Evolutionary conservation across 2,113 vertebrate species (phyloP).

Genomic region (Spheniscus mendiculus): DNA sequence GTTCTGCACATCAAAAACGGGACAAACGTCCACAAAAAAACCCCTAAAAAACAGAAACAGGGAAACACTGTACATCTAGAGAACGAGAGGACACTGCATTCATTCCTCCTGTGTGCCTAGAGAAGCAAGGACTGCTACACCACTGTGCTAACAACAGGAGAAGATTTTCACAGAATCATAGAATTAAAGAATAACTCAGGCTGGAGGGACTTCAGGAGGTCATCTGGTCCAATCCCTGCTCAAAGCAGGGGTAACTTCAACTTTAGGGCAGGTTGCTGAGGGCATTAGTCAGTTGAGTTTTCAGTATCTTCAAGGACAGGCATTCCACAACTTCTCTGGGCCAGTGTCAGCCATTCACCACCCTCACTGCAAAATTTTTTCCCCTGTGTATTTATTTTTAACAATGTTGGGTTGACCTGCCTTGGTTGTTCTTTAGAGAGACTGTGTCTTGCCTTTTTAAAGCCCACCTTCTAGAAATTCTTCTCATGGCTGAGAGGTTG

Average conservation of each 20-base stretch:
- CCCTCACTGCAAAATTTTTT: rapidly evolving
- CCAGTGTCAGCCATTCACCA: background rate
- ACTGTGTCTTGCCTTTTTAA: background rate
- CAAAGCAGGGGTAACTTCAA: background rate
- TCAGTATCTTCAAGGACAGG: background rate
- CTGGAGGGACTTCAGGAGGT: background rate
- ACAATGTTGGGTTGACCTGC: background rate
- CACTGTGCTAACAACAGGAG: background rate
- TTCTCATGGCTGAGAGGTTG: background rate
- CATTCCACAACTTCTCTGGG: background rate
- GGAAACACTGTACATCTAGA: background rate
- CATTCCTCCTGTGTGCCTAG: background rate
- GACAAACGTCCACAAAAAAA: background rate
- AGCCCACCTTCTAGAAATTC: background rate
- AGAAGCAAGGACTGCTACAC: background rate
- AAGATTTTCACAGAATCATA: background rate
- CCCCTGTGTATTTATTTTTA: background rate
- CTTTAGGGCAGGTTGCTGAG: background rate
- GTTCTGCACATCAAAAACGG: background rate
- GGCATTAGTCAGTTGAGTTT: background rate
- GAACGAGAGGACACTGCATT: background rate
- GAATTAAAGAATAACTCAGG: background rate
- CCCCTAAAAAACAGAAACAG: background rate
- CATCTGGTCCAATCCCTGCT: background rate
- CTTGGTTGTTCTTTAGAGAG: background rate